Evolutionary conservation across 2,113 vertebrate species (phyloP).

Genomic region (Rhipidura dahli): DNA sequence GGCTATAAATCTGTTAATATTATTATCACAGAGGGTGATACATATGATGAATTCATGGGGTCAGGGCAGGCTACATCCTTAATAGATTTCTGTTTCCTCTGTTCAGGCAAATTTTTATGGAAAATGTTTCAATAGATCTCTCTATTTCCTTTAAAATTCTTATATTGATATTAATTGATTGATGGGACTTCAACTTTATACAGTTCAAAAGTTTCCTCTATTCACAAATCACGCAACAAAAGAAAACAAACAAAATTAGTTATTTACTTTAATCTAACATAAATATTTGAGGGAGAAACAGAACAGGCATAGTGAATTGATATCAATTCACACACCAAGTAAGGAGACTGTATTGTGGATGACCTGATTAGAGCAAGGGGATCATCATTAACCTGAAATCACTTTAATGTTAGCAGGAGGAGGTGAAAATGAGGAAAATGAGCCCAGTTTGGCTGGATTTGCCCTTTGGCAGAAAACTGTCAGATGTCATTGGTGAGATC

Average conservation of each 20-base stretch:
- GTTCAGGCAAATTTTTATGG: not conserved
- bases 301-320: not conserved
- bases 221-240: not conserved
- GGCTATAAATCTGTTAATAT: not conserved
- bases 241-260: not conserved
- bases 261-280: not conserved
- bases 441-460: not conserved
- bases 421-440: not conserved
- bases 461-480: slow-evolving; percentile 13
- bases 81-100: not conserved
- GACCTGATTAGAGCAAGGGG: not conserved
- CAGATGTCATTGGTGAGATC: not conserved
- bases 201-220: not conserved
- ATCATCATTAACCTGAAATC: not conserved
- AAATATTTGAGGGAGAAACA: not conserved
- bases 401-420: not conserved
- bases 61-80: not conserved
- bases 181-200: not conserved
- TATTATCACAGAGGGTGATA: not conserved
- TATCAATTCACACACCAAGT: not conserved
- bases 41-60: not conserved
- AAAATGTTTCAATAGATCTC: not conserved
- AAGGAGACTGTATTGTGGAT: not conserved
- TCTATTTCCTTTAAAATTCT: slow-evolving; percentile 18
- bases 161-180: not conserved